phyloP scores from a whole-genome alignment of 2,888 invertebrate genomes.

The Amblyteles armatorius region DNA sequence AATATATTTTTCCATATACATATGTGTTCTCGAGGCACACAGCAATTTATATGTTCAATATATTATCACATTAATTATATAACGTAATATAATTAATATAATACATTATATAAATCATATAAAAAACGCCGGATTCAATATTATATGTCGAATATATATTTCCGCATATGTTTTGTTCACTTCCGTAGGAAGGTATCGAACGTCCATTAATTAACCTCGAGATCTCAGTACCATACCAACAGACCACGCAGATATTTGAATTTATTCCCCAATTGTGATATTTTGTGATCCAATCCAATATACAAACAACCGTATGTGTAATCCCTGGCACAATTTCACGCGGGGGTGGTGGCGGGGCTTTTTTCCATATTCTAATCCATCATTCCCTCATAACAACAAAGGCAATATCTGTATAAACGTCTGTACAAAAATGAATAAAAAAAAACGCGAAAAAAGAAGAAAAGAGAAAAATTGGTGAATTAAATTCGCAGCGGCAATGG shows the following conservation, averaged over 20 bases:
- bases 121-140: no score
- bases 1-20: not conserved
- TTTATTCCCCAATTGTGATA: not conserved
- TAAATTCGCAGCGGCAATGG: conserved; percentile 92
- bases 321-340: not conserved
- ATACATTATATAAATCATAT: no score
- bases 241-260: not conserved
- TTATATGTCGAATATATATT: no score
- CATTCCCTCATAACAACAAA: not conserved
- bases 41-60: no score
- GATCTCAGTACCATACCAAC: no score
- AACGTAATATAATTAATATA: no score
- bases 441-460: not conserved
- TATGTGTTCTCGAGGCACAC: no score
- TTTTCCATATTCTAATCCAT: not conserved
- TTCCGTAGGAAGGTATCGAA: no score
- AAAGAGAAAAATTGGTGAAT: conserved; percentile 50
- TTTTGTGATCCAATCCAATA: not conserved
- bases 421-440: not conserved
- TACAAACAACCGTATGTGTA: not conserved
- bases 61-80: no score
- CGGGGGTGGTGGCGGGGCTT: conserved; percentile 25
- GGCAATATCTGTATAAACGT: not conserved
- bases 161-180: no score
- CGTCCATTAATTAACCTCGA: no score